phyloP scores from a whole-genome alignment of 1,140 invertebrate genomes.

The Alviniconcha marisindica region DNA sequence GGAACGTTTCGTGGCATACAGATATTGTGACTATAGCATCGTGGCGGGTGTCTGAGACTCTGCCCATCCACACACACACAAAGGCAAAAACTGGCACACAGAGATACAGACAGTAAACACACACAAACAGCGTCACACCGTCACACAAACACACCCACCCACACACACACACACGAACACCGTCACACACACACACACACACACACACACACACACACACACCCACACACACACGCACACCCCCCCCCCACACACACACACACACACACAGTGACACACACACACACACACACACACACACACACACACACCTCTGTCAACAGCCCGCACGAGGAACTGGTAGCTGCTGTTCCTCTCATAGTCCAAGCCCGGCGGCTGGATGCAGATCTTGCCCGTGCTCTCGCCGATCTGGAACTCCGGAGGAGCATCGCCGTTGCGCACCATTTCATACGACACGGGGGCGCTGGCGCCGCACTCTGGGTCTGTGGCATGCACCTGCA shows the following conservation, averaged over 20 bases:
- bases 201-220: not conserved
- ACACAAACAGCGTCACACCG: no score
- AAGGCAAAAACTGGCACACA: no score
- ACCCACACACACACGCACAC: no score
- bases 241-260: not conserved
- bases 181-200: no score
- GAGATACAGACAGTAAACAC: no score
- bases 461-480: constrained; percentile 97
- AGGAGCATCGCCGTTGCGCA: constrained; percentile 80
- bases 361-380: constrained; percentile 86
- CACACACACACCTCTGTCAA: constrained; percentile 88
- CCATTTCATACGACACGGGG: constrained; percentile 94
- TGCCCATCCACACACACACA: no score
- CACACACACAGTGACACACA: not conserved
- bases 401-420: constrained; percentile 87
- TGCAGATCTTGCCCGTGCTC: constrained; percentile 92
- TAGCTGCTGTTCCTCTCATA: constrained; percentile 89
- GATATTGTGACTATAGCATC: no score
- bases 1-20: not conserved
- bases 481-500: constrained; percentile 94
- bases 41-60: no score
- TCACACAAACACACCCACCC: no score
- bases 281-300: not conserved
- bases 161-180: no score
- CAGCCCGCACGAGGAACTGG: constrained; percentile 95